Base-by-base conservation (phyloP, 2,888 invertebrate species). In the Drosophila atripex region DNA sequence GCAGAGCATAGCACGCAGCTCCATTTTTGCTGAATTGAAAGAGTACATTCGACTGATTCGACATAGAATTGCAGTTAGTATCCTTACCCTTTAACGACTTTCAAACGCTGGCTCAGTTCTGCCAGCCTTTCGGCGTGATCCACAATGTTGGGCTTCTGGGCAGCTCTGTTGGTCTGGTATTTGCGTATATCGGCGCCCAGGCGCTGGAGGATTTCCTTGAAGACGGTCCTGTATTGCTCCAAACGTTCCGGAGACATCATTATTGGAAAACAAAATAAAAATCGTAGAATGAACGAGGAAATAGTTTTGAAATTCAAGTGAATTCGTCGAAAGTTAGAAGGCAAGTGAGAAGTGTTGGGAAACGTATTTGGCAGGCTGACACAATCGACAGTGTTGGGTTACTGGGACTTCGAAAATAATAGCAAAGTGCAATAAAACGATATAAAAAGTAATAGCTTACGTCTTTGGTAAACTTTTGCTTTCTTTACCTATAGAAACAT, bases 81-180 rank as follows among this genome's bases (percentile, higher is more conserved):
- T 11, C 4, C 21, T 76, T 78, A 79, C 79, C 79, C 68, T 14
- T 49, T 43, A 14, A 73, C 57, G 16, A 73, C 14, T 6, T 54
- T 51, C 8, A 73, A 55, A 1, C 83, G 65, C 55, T 83, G 77
- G 12, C 55, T 64, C n/a, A 77, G 23, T 6, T 80, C 80, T 80
- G 80, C 80, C 11, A 80, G 47, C 2, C 61, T 70, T 38, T 57
- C 57, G 12, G 60, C 63, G 18, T 61, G 54, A 7, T 9, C 41
- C 2, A 43, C 21, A 0, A 80, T 41, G 2, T 30, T 16, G 1
- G 38, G 0, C 47, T 45, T 12, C 65, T 60, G 21, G 30, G n/a
- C 14, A 50, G 50, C 3, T 2, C n/a, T 12, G 3, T 38, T 4
- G 3, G 12, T 32, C 21, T 61, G 35, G 38, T 72, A 77, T 3